Percentiles rank a stretch among this genome's conserved stretches.
Evolutionary conservation across 2,113 vertebrate genomes (phyloP).

Genomic region (Leucopsar rothschildi): DNA sequence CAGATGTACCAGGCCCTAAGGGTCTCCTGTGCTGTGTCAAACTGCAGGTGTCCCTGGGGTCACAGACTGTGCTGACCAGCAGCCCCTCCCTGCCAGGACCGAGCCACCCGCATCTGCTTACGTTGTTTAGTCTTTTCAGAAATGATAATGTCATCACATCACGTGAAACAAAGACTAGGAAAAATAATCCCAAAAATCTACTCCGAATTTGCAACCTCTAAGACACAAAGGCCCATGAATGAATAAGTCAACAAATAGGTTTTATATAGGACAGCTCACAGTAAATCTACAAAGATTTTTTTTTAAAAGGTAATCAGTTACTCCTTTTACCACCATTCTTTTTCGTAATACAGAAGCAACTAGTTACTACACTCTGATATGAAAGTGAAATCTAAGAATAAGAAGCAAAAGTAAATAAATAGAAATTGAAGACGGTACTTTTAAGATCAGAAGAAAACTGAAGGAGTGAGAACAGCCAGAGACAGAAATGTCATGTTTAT

Average conservation of each 20-base stretch:
- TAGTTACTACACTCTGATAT: background rate
- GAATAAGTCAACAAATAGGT: background rate
- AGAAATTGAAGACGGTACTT: background rate
- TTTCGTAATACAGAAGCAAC: background rate
- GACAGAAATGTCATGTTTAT: background rate
- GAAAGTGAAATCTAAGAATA: background rate
- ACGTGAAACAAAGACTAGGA: background rate
- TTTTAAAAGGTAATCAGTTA: background rate
- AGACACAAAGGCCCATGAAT: background rate
- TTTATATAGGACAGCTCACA: background rate
- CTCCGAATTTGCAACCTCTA: background rate
- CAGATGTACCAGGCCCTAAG: background rate
- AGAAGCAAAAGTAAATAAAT: background rate
- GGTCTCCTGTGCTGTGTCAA: background rate
- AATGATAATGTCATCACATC: background rate
- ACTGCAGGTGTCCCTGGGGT: background rate
- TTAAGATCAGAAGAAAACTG: background rate
- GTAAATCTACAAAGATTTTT: background rate
- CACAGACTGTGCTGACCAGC: background rate
- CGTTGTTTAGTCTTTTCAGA: rapidly evolving
- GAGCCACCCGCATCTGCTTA: background rate
- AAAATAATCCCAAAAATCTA: background rate
- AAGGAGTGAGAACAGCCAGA: background rate
- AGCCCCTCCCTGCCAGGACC: background rate
- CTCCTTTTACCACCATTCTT: background rate